phyloP scores from a whole-genome alignment of 2,113 vertebrate species.

The Festucalex cinctus region DNA sequence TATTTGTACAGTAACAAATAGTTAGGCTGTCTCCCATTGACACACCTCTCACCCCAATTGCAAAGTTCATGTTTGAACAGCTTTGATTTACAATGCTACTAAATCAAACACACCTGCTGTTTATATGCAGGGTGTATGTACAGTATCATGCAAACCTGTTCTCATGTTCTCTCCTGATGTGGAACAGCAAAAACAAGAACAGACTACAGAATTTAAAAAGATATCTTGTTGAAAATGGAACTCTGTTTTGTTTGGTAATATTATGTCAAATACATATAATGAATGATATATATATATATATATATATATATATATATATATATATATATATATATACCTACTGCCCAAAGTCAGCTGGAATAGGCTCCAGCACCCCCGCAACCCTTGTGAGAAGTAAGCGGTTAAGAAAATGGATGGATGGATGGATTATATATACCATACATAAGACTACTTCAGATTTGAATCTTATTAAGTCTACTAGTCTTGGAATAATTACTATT shows the following conservation, averaged over 20 bases:
- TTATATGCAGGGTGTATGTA: conserved; percentile 1
- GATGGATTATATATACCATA: background rate
- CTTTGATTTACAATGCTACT: conserved; percentile 10
- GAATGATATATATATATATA: no score
- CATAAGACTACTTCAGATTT: conserved; percentile 7
- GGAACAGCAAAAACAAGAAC: background rate
- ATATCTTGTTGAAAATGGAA: background rate
- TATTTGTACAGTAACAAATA: background rate
- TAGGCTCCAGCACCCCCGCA: no score
- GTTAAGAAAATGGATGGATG: no score
- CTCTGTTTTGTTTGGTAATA: background rate
- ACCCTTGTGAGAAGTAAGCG: no score
- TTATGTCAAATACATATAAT: background rate
- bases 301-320: no score
- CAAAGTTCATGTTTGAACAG: conserved; percentile 25
- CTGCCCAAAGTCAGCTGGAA: no score
- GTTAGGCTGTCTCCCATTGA: conserved; percentile 10
- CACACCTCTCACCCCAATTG: conserved; percentile 16
- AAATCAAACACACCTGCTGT: conserved; percentile 37
- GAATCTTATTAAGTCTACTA: conserved; percentile 9
- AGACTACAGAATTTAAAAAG: background rate
- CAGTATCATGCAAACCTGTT: conserved; percentile 3
- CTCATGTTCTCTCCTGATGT: background rate
- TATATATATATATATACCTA: no score
- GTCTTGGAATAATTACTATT: background rate